These are phyloP conservation scores for Loriculus beryllinus DNA, from an alignment of 2,797 vertebrate species.

Conservation along the genomic window DNA sequence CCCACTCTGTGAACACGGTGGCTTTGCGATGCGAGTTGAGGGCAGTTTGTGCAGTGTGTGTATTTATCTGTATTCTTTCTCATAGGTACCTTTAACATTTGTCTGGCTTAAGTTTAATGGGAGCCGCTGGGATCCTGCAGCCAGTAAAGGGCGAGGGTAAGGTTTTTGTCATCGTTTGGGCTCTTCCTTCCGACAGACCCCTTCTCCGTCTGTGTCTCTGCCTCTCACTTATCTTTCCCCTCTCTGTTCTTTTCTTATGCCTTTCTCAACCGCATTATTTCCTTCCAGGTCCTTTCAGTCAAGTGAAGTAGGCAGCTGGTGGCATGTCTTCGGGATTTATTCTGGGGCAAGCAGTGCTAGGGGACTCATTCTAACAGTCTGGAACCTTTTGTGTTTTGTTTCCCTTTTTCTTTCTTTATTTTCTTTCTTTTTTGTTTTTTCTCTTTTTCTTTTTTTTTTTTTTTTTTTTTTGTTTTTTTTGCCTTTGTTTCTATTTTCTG, in stretches of 20 bases:
- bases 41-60: constrained; percentile 77
- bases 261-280: constrained; percentile 96
- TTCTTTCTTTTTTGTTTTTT: constrained; percentile 72
- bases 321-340: constrained; percentile 75
- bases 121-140: constrained; percentile 87
- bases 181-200: constrained; percentile 83
- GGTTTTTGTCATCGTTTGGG: constrained; percentile 91
- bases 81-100: constrained; percentile 93
- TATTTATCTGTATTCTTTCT: constrained; percentile 94
- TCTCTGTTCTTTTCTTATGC: constrained; percentile 78
- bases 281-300: constrained; percentile 96
- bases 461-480: neutral
- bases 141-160: constrained; percentile 96
- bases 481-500: constrained; percentile 83
- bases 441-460: constrained; percentile 40
- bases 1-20: neutral
- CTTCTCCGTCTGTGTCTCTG: constrained; percentile 83
- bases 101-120: constrained; percentile 97
- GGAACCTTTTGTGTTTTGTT: constrained; percentile 90
- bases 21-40: constrained; percentile 31
- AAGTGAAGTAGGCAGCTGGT: constrained; percentile 87
- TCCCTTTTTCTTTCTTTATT: constrained; percentile 69
- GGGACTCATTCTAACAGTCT: constrained; percentile 93
- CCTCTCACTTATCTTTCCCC: constrained; percentile 75
- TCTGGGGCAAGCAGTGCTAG: constrained; percentile 83